Evolutionary conservation across 2,888 invertebrate species (phyloP).

Genomic region (Dryococelus australis): DNA sequence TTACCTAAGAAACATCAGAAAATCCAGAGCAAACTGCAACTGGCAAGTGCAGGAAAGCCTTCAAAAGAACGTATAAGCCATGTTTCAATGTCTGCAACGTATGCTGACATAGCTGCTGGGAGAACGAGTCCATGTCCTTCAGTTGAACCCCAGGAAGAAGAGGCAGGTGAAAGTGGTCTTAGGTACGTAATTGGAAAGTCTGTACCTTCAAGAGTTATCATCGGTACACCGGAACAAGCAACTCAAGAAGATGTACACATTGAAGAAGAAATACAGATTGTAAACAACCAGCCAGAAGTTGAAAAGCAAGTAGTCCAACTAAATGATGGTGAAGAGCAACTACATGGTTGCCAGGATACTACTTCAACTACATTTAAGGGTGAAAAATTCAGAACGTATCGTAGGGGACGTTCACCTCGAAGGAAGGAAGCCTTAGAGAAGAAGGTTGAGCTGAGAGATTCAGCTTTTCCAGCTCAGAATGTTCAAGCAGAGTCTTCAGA

Average conservation of each 20-base stretch:
- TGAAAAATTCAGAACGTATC: constrained; percentile 57
- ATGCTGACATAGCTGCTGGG: constrained; percentile 77
- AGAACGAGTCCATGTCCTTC: constrained; percentile 53
- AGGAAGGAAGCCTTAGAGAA: constrained; percentile 50
- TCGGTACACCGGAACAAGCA: constrained; percentile 21
- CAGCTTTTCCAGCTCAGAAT: neutral
- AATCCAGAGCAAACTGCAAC: constrained; percentile 58
- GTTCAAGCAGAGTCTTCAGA: neutral
- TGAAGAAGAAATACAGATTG: neutral
- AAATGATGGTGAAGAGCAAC: constrained; percentile 21
- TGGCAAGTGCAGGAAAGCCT: constrained; percentile 59
- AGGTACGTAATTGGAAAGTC: constrained; percentile 30
- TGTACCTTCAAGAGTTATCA: constrained; percentile 24
- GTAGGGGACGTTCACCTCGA: constrained; percentile 64
- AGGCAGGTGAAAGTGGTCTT: constrained; percentile 25
- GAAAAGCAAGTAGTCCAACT: constrained; percentile 10
- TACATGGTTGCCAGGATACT: neutral
- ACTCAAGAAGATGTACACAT: neutral
- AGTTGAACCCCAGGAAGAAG: constrained; percentile 32
- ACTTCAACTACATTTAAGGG: constrained; percentile 47
- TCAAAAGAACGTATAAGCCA: constrained; percentile 32
- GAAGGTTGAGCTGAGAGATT: constrained; percentile 28
- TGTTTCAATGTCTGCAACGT: constrained; percentile 55
- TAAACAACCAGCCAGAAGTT: constrained; percentile 9
- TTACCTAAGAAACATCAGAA: constrained; percentile 37